Evolutionary conservation across 2,797 vertebrate species (phyloP), one percentile per base, ranked within the genome.

Genomic region (Phaenicophaeus curvirostris): DNA sequence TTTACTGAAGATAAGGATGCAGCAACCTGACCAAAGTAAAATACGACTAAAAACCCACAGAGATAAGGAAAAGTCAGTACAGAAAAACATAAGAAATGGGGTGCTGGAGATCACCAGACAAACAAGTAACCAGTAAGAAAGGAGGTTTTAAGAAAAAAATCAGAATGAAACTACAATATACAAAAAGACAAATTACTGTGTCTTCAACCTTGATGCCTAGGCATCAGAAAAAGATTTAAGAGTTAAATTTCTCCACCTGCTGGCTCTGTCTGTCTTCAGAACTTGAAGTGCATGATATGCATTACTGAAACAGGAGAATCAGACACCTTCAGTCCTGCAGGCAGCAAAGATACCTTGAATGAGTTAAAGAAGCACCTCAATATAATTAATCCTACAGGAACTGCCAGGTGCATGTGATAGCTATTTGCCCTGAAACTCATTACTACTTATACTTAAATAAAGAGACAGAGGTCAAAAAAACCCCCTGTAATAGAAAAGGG

Each of bases 1-100:
- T 68, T 88, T 66, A 9, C 46, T 86, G 54, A 86, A 94, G 75
- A 94, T 86, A 96, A 90, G 66, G 58, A 74, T 72, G 44, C 58
- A 72, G 72, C 57, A 91, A 87, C 41, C 41, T 57, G 51, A 85
- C 85, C 24, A 68, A 92, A 89, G 80, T 66, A 14, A 86, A 93
- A 93, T 89, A 85, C 55, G 6, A 78, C 17, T 77, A 75, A 87
- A 57, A 35, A 6, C 0, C 0, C 14, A 37, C 17, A 85, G 9
- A 81, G 76, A 93, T 91, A 93, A 94, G 33, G 31, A 59, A 76
- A 90, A 77, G 12, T 41, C 33, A 46, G 15, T 55, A 63, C 15
- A 72, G n/a, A 61, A 72, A 81, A 81, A 41, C n/a, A 21, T 62
- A 73, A 74, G 30, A 83, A 92, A 89, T 48, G 13, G 63, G 81